A percentile compares a stretch with the other conserved stretches of the same genome.
Evolutionary conservation across 2,113 vertebrate species (phyloP).

Genomic region (Coreoperca whiteheadi): DNA sequence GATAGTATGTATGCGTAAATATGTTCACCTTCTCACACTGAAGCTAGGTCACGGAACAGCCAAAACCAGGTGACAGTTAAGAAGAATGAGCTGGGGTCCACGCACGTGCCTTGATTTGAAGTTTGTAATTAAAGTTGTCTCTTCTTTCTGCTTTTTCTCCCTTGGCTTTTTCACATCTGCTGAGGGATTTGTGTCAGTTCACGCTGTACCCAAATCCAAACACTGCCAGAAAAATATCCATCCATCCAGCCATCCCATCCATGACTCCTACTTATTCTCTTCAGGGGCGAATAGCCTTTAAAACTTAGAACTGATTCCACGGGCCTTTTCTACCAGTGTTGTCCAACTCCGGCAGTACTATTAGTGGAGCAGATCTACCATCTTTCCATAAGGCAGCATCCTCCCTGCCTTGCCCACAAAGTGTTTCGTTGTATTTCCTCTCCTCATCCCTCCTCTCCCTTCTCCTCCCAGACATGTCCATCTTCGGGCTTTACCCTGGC

Average conservation of each 20-base stretch:
- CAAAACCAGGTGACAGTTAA: not conserved
- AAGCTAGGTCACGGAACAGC: not conserved
- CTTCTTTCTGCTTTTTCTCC: not conserved
- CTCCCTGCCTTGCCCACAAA: not conserved
- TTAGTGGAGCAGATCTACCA: not conserved
- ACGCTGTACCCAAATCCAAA: not conserved
- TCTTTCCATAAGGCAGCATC: not conserved
- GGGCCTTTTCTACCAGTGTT: not conserved
- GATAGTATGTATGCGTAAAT: not conserved
- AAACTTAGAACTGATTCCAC: too few species aligned
- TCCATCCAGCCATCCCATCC: not conserved
- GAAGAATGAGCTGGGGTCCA: not conserved
- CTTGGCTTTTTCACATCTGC: too few species aligned
- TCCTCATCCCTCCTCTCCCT: not conserved
- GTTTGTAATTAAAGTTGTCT: not conserved
- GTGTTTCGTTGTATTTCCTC: not conserved
- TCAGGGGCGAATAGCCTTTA: not conserved
- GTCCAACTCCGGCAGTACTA: not conserved
- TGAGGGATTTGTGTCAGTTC: not conserved
- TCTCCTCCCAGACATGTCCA: conserved; percentile 90
- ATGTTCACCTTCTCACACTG: conserved; percentile 20
- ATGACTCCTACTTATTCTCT: not conserved
- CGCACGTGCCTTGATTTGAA: not conserved
- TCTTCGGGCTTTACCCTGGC: conserved; percentile 94
- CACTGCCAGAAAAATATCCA: not conserved